phyloP scores from a whole-genome alignment of 2,888 invertebrate genomes.

The Metopia argyrocephala region DNA sequence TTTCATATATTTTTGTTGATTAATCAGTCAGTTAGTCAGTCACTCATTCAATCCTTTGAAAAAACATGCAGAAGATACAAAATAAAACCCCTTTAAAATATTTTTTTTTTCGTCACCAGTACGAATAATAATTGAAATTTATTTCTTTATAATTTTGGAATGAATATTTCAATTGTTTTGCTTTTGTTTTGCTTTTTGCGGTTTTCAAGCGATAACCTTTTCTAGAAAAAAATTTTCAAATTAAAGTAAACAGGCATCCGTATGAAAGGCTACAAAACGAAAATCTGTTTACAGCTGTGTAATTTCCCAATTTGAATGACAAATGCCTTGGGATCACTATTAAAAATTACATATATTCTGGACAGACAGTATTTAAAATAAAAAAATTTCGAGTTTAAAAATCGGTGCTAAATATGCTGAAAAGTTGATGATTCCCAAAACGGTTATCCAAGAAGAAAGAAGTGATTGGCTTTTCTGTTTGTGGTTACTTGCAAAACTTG shows the following conservation, averaged over 20 bases:
- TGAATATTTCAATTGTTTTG: background rate
- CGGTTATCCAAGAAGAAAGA: too few relatives aligned
- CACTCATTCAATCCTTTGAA: constrained; percentile 54
- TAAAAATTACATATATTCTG: too few relatives aligned
- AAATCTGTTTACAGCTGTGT: background rate
- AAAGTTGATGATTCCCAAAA: too few relatives aligned
- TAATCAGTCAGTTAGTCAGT: constrained; percentile 1
- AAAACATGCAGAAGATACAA: background rate
- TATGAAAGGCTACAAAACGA: constrained; percentile 25
- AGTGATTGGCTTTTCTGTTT: too few relatives aligned
- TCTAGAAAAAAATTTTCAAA: too few relatives aligned
- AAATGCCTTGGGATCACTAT: too few relatives aligned
- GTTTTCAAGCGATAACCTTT: constrained; percentile 54
- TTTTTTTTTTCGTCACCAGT: background rate
- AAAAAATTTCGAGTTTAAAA: too few relatives aligned
- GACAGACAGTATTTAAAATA: too few relatives aligned
- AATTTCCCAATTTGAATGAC: constrained; percentile 26
- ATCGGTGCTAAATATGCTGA: too few relatives aligned
- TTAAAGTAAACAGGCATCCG: constrained; percentile 35
- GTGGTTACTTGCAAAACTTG: too few relatives aligned
- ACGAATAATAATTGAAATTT: background rate
- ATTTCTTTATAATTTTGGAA: background rate
- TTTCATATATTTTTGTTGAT: constrained; percentile 14
- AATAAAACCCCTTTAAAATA: background rate
- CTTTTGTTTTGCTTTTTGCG: constrained; percentile 43